Evolutionary conservation across 2,797 vertebrate genomes (phyloP), one percentile per base, ranked within the genome.

Genomic region (Lithobates sylvaticus): DNA sequence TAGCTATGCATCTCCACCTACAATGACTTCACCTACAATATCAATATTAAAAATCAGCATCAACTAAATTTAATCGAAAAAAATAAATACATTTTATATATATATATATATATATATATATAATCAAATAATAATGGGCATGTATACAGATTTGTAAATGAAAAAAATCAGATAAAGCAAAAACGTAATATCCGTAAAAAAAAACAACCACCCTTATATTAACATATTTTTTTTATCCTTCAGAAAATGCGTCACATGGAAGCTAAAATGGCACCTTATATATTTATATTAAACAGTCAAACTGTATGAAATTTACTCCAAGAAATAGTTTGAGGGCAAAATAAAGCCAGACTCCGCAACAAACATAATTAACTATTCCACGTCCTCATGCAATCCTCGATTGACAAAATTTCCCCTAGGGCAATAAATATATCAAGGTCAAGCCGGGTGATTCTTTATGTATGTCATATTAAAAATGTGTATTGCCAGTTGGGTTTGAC

Each of bases 361-460:
- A 85, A 73, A 79, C 39, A 64, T 79, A 78, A 78, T 85, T 72
- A 78, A 78, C 50, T 73, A 84, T 73, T 78, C 50, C 21, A 44
- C 16, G 21, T 68, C 79, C 42, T 84, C 42, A 36, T 70, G 74
- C 73, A 42, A 23, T 34, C 74, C 78, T 32, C 61, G 72, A 34
- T 76, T 54, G n/a, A 61, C 58, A 42, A 18, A 36, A 80, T 10
- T 86, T 23, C 29, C 64, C 78, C 64, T 76, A 23, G 2, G 10
- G 84, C 10, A 32, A 32, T 58, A 86, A 75, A 86, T 81, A 86
- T 76, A 86, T 86, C n/a, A 81, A 69, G 84, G 71, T 80, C 77
- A 80, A 12, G 44, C 39, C 36, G 77, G 78, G 78, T 76, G 61
- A 81, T 81, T 81, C 71, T 29, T 81, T 47, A 70, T 76, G 78